Conservation (phyloP, 2,113 vertebrate genomes). For the Pycnonotus jocosus region DNA sequence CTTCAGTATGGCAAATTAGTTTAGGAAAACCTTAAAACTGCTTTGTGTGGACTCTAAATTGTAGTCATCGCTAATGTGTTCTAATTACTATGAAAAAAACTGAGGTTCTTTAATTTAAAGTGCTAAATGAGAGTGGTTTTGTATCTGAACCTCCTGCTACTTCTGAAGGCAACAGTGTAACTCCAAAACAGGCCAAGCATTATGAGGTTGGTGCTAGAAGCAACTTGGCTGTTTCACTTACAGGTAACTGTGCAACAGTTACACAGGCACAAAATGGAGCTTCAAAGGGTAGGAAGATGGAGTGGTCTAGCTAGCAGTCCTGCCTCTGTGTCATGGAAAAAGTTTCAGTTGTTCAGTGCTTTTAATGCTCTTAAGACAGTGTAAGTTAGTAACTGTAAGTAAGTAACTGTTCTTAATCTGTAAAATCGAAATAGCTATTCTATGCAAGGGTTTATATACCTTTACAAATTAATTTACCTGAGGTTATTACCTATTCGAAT, state of each 20-base stretch:
- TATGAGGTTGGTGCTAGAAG: constrained; percentile 53
- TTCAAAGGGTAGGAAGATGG: constrained; percentile 25
- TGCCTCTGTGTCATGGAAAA: not conserved
- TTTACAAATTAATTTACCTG: not conserved
- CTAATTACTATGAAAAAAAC: not conserved
- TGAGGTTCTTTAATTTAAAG: not conserved
- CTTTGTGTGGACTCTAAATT: not conserved
- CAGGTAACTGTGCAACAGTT: constrained; percentile 22
- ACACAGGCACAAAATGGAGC: not conserved
- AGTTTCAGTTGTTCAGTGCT: not conserved
- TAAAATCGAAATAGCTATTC: not conserved
- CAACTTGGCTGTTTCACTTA: not conserved
- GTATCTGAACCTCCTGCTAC: constrained; percentile 64
- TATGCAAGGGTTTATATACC: not conserved
- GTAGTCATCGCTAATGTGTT: not conserved
- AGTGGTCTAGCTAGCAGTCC: not conserved
- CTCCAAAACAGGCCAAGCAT: constrained; percentile 71
- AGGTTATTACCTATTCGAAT: not conserved
- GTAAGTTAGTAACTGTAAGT: not conserved
- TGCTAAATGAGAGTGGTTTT: constrained; percentile 29
- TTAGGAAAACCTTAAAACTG: not conserved
- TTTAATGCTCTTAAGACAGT: not conserved
- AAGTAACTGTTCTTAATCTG: not conserved
- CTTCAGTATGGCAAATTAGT: not conserved
- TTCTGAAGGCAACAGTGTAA: constrained; percentile 56